Evolutionary conservation across 1,140 invertebrate species (phyloP), one percentile per base, ranked within the genome.

Genomic region (Cyclargus thomasi): DNA sequence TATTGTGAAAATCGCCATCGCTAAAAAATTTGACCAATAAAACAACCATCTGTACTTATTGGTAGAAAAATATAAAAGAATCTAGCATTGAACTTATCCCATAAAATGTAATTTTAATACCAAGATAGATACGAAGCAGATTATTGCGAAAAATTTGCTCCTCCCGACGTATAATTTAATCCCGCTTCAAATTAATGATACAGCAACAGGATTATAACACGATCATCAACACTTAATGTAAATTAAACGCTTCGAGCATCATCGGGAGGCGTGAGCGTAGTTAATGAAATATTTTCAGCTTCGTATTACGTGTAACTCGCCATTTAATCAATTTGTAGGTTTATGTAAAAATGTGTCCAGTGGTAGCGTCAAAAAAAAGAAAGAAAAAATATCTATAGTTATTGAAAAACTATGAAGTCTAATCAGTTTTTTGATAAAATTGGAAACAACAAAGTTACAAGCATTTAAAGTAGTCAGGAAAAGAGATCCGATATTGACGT

Each of bases 281-380:
- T 20, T 59, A 59, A 59, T 59, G 55, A 59, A 59, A 59, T 59
- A 21, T 59, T 59, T 7, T 21, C 18, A 59, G 55, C 47, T 14
- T 2, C 55, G 55, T 10, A 20, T 59, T 21, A 59, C 21, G 55
- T 10, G 55, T 59, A 59, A 59, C 21, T 59, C 18, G 17, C 55
- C 55, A 20, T 18, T n/a, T n/a, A n/a, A n/a, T n/a, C n/a, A n/a
- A n/a, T n/a, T 20, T 18, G 10, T 20, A 59, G 10, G 20, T 21
- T 59, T 59, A 59, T 59, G 55, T 59, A 59, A 59, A 59, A 59
- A 29, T 6, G n/a, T n/a, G n/a, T n/a, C n/a, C n/a, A n/a, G n/a
- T n/a, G n/a, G n/a, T n/a, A n/a, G n/a, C n/a, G n/a, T n/a, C n/a
- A n/a, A n/a, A n/a, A n/a, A n/a, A n/a, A n/a, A n/a, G n/a, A n/a